Percentiles rank a stretch among this genome's conserved stretches.
phyloP scores from a whole-genome alignment of 92 coral and sea anemone species.

The Chrysogorgia sp. region DNA sequence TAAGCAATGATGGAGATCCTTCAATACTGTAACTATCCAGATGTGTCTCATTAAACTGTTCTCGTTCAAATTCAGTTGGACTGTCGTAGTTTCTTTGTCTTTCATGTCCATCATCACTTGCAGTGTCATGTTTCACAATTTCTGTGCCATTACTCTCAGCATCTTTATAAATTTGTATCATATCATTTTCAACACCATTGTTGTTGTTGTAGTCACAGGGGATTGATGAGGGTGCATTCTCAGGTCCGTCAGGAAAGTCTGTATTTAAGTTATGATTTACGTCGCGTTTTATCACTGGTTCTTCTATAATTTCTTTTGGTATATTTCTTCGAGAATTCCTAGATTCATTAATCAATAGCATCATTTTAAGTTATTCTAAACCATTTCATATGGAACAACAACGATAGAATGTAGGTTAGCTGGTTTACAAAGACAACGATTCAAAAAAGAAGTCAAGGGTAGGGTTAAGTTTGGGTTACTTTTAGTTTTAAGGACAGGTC shows the following conservation, averaged over 20 bases:
- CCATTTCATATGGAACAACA: neutral
- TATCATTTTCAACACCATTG: neutral
- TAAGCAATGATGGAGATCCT: neutral
- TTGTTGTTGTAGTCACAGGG: neutral
- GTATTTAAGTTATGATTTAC: conserved; percentile 11
- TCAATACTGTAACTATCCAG: neutral
- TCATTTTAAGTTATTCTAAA: neutral
- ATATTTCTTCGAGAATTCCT: conserved; percentile 12
- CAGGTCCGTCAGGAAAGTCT: conserved; percentile 11
- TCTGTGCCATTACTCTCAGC: neutral
- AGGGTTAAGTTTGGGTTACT: too few relatives aligned
- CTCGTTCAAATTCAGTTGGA: conserved; percentile 69
- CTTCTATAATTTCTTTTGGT: conserved; percentile 9
- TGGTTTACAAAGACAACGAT: too few relatives aligned
- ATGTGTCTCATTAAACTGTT: conserved; percentile 71
- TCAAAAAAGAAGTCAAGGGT: too few relatives aligned
- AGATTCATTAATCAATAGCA: neutral
- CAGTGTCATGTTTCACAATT: neutral
- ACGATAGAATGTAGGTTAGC: too few relatives aligned
- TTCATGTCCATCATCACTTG: neutral
- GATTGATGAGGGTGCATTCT: neutral
- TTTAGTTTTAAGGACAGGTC: too few relatives aligned
- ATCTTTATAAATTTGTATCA: neutral
- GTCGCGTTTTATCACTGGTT: conserved; percentile 25
- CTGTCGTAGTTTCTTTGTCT: conserved; percentile 51